phyloP scores from a whole-genome alignment of 1,140 invertebrate genomes.

The Cylas formicarius region DNA sequence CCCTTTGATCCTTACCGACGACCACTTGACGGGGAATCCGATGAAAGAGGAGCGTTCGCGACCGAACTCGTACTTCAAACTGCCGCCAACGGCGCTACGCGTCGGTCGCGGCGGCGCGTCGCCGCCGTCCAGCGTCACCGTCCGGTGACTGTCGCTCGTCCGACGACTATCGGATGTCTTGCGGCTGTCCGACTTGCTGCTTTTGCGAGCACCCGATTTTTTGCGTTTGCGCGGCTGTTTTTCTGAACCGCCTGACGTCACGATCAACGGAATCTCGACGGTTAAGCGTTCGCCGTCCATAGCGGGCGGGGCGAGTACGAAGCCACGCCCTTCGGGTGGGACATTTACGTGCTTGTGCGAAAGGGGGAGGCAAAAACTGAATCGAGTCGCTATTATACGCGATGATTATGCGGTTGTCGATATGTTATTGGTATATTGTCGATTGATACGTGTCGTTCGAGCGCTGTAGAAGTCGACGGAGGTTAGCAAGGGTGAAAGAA shows the following conservation, averaged over 20 bases:
- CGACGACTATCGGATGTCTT: neutral
- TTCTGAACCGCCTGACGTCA: constrained; percentile 30
- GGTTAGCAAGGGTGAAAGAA: too few species aligned
- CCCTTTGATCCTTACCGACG: constrained; percentile 51
- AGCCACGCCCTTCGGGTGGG: too few species aligned
- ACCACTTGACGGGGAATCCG: constrained; percentile 45
- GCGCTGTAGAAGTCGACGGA: too few species aligned
- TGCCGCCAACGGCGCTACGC: constrained; percentile 28
- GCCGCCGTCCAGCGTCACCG: neutral
- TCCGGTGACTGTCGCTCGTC: constrained; percentile 1
- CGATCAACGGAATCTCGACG: constrained; percentile 36
- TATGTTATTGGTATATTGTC: too few species aligned
- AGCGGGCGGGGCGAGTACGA: too few species aligned
- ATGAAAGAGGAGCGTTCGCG: constrained; percentile 33
- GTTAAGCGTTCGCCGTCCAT: constrained; percentile 24
- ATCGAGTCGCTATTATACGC: too few species aligned
- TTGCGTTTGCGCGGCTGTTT: constrained; percentile 15
- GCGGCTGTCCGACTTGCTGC: constrained; percentile 10
- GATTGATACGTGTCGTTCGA: too few species aligned
- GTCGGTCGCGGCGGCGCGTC: constrained; percentile 7
- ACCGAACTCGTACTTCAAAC: constrained; percentile 38
- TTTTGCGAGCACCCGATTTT: constrained; percentile 16
- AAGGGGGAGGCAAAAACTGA: too few species aligned
- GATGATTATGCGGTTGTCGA: too few species aligned
- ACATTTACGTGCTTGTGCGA: too few species aligned